These are phyloP conservation scores for Slavum lentiscoides DNA, from an alignment of 2,888 invertebrate species.

Conservation along the genomic window DNA sequence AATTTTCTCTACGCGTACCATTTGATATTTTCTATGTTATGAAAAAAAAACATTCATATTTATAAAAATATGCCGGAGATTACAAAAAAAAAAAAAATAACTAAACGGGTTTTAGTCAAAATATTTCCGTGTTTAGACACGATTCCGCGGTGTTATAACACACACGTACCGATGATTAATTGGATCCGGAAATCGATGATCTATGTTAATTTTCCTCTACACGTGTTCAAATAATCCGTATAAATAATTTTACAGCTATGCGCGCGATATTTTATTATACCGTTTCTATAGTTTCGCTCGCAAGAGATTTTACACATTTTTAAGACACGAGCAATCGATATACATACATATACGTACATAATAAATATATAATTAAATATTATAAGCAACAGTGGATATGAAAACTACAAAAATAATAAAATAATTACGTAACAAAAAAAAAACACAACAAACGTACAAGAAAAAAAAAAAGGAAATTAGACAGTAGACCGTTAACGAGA, in stretches of 20 bases:
- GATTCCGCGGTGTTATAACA: background rate
- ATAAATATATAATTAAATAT: too few relatives aligned
- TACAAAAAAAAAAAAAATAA: constrained; percentile 20
- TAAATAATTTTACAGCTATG: background rate
- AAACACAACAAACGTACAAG: too few relatives aligned
- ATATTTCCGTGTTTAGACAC: constrained; percentile 35
- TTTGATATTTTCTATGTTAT: background rate
- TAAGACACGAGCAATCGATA: background rate
- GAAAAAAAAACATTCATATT: background rate
- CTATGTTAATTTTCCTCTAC: constrained; percentile 30
- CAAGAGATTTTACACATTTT: background rate
- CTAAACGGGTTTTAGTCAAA: constrained; percentile 27
- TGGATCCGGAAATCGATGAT: constrained; percentile 50
- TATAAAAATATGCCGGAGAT: background rate
- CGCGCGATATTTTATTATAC: background rate
- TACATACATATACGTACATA: too few relatives aligned
- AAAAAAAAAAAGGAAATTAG: too few relatives aligned
- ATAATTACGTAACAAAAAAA: too few relatives aligned
- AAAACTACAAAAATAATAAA: too few relatives aligned
- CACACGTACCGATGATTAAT: constrained; percentile 36
- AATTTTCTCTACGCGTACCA: background rate
- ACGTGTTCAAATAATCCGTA: background rate
- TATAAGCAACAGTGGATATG: too few relatives aligned
- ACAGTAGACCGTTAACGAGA: too few relatives aligned
- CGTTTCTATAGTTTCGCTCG: background rate